Conservation (phyloP, 2,113 vertebrate genomes). For the Grus americana region DNA sequence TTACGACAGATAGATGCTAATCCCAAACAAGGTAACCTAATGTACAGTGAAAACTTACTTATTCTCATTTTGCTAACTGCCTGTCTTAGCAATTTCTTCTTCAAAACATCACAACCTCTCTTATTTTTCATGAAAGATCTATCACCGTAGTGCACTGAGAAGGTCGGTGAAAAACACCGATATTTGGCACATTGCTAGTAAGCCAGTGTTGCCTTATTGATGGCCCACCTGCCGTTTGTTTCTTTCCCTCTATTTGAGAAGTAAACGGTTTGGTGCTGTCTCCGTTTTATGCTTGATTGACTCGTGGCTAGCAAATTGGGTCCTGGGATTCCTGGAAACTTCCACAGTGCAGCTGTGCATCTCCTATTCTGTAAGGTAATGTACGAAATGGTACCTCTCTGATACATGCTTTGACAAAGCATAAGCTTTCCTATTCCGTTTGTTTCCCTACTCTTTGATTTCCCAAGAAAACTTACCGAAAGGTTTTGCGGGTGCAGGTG, state of each 20-base stretch:
- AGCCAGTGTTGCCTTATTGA: not conserved
- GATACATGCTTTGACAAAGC: not conserved
- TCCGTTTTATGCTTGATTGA: not conserved
- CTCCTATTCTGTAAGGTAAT: not conserved
- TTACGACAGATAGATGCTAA: not conserved
- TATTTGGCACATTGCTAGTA: not conserved
- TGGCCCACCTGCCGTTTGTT: not conserved
- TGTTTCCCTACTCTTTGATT: not conserved
- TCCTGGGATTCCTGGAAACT: not conserved
- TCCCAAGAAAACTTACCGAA: not conserved
- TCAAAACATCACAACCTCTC: not conserved
- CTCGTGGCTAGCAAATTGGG: not conserved
- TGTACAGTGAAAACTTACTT: not conserved
- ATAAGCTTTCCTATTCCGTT: not conserved
- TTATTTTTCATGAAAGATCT: not conserved
- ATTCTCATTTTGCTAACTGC: not conserved
- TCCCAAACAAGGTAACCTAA: not conserved
- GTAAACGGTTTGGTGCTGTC: not conserved
- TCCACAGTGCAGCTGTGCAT: not conserved
- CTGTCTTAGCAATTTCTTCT: not conserved
- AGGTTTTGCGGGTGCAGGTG: not conserved
- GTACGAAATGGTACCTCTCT: not conserved
- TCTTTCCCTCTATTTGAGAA: not conserved
- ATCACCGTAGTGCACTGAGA: not conserved
- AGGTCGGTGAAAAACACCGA: not conserved